Evolutionary conservation across 2,113 vertebrate species (phyloP).

Genomic region (Zosterops japonicus): DNA sequence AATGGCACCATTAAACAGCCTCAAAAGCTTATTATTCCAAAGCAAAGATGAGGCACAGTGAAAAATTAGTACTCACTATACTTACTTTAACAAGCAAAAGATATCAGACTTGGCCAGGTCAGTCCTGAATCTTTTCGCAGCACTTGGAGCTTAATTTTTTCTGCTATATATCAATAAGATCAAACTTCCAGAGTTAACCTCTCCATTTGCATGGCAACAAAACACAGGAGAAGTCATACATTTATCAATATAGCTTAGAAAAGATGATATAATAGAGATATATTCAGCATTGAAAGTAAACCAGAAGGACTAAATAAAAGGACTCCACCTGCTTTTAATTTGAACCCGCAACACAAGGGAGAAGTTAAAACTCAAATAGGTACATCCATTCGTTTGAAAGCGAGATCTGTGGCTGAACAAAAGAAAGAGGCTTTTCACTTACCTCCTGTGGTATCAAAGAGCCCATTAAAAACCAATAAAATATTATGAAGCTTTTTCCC

Average conservation of each 20-base stretch:
- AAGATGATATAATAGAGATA: background rate
- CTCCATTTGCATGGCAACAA: background rate
- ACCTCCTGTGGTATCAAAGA: conserved; percentile 40
- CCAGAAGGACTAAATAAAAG: conserved; percentile 41
- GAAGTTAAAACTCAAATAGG: conserved; percentile 47
- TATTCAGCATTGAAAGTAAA: conserved; percentile 12
- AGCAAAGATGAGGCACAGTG: background rate
- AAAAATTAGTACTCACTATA: background rate
- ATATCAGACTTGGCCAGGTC: background rate
- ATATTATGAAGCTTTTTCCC: conserved; percentile 17
- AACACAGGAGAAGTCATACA: background rate
- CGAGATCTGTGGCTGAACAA: conserved; percentile 2
- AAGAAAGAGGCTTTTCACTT: conserved; percentile 44
- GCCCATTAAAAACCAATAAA: conserved; percentile 53
- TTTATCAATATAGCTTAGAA: background rate
- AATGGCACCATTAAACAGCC: background rate
- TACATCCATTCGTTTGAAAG: background rate
- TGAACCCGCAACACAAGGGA: background rate
- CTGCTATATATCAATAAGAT: background rate
- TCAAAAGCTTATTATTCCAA: background rate
- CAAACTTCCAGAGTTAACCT: background rate
- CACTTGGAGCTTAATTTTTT: background rate
- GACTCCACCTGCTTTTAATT: background rate
- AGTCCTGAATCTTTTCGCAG: background rate
- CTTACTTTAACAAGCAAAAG: background rate